phyloP scores from a whole-genome alignment of 64 coral and sea anemone genomes.

The Pachyseris speciosa region DNA sequence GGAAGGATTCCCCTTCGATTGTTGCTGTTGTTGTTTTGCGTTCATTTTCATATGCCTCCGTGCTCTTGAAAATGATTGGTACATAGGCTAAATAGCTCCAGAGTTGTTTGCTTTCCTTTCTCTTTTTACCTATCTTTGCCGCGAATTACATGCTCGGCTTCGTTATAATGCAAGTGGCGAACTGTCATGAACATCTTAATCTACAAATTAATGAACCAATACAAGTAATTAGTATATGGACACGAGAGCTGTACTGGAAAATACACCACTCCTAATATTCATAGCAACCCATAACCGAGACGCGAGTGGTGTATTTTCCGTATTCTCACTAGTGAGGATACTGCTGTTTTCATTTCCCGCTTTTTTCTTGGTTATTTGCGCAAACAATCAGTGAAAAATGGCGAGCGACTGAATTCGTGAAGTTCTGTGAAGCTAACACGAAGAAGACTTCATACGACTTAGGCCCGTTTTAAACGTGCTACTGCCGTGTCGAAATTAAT shows the following conservation, averaged over 20 bases:
- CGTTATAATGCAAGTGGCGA: background rate
- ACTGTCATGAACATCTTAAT: no score
- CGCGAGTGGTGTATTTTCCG: conserved; percentile 8
- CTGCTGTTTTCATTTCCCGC: conserved; percentile 26
- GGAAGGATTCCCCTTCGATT: no score
- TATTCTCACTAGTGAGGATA: conserved; percentile 25
- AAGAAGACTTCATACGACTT: background rate
- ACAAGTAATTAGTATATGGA: no score
- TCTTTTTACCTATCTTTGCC: background rate
- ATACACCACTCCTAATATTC: conserved; percentile 32
- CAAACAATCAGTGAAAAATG: background rate
- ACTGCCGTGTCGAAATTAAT: no score
- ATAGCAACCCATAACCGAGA: conserved; percentile 10
- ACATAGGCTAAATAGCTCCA: background rate
- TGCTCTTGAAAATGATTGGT: background rate
- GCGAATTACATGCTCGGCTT: background rate
- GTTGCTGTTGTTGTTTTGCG: background rate
- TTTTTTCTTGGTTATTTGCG: background rate
- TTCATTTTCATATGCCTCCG: background rate
- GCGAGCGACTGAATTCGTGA: background rate
- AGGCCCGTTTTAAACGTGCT: no score
- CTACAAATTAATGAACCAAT: no score
- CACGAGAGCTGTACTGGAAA: no score
- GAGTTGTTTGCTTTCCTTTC: background rate
- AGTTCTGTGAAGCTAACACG: background rate